These are phyloP conservation scores for Laupala kohalensis DNA, from an alignment of 1,140 invertebrate species.

Conservation along the genomic window DNA sequence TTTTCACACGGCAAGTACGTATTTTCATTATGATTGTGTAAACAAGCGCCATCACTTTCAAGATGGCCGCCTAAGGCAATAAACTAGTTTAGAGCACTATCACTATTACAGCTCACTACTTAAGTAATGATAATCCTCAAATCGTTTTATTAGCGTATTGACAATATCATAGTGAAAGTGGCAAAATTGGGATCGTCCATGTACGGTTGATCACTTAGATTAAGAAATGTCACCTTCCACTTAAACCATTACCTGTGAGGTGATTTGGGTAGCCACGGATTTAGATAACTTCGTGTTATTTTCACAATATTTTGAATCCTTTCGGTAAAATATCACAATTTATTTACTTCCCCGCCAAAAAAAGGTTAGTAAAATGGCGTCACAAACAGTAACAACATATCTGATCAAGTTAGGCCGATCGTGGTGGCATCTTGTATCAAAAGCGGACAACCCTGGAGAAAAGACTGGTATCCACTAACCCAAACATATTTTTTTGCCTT, in stretches of 20 bases:
- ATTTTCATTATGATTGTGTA: neutral
- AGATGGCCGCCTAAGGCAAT: neutral
- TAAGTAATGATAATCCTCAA: no score
- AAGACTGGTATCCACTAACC: neutral
- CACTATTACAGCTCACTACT: no score
- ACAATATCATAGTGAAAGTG: no score
- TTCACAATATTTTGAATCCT: neutral
- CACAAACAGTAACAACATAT: constrained; percentile 16
- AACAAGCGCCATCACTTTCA: neutral
- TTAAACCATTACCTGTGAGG: neutral
- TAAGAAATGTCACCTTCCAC: neutral
- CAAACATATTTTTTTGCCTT: neutral
- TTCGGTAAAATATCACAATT: constrained; percentile 1
- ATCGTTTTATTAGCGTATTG: no score
- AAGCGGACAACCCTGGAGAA: neutral
- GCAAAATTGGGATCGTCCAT: no score
- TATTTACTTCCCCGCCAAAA: constrained; percentile 29
- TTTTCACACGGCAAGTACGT: neutral
- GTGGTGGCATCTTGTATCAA: constrained; percentile 12
- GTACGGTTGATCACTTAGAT: no score
- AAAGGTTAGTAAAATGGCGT: constrained; percentile 44
- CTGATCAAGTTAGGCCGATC: neutral
- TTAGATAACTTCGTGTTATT: neutral
- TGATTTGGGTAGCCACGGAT: neutral
- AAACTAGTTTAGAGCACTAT: neutral